Base-by-base conservation (phyloP, 2,113 vertebrate species). In the Ptilonorhynchus violaceus region DNA sequence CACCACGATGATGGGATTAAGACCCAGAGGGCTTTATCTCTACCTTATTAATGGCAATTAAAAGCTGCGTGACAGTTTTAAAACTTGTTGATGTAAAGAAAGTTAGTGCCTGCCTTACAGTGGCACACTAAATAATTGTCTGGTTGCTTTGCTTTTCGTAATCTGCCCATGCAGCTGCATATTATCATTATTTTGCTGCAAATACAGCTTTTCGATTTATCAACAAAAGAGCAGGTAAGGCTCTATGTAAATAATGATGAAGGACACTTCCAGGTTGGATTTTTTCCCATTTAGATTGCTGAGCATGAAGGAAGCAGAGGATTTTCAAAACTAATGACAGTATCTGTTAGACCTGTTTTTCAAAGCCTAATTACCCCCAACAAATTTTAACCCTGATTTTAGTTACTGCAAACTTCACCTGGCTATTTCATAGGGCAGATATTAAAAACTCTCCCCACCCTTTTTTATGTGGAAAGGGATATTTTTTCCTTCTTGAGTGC, bases 11-110 rank as follows among this genome's bases (percentile, higher is more conserved):
- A 95, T 72, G 95, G 92, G 97, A 97, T 96, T 96, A 95, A 96
- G 96, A 95, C 96, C 96, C 47, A 91, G 92, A 96, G 91, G 73
- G 91, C 91, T 97, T 96, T 95, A 95, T 95, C 88, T 95, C 91
- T 93, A 95, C 94, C 85, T 96, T 97, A 95, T 96, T 97, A 97
- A 97, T 92, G 85, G 96, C 95, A 97, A 97, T 97, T 97, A 97
- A 97, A 97, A 97, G 88, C 93, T 93, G 85, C 3, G 4, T 93
- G 96, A 89, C 94, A 89, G 88, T 95, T 97, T 92, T 85, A 89
- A 92, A 94, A 96, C 91, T 97, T 97, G 70, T 96, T 97, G 95
- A 94, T 93, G 80, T 91, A 91, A 97, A 94, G 96, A 88, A 90
- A 96, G 95, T 94, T 97, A 83, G 89, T 79, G 93, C 69, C 80